Base-by-base conservation (phyloP, 2,797 vertebrate species). In the Siniperca undulata region DNA sequence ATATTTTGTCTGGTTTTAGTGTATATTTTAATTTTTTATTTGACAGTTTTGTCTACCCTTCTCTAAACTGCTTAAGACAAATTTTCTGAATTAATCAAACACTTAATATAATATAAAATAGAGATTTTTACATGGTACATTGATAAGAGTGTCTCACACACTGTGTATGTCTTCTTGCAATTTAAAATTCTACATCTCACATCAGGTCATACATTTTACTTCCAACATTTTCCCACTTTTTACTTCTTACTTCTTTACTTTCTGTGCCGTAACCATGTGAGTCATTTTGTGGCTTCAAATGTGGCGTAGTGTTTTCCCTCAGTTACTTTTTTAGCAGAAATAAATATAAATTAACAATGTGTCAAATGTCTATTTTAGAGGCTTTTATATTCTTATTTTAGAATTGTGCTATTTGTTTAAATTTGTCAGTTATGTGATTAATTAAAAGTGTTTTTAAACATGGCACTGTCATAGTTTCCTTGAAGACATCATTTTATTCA, bases 1-100 rank as follows among this genome's bases (percentile, higher is more conserved):
- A 78, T 70, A 79, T 69, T 42, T 85, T 74, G 76, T 71, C 50
- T 77, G 56, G n/a, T 83, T 74, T 36, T 36, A 74, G 13, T 38
- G 48, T 75, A 68, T 48, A 79, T 83, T 84, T 59, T n/a, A 38
- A 48, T 78, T 77, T 73, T 69, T 60, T 60, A 58, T 82, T 36
- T 50, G 61, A 38, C 30, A 65, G 1, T 60, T 87, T 70, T 78
- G 24, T 74, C 58, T 80, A n/a, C n/a, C 72, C 38, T 30, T 56
- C 67, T 58, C 27, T 72, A 40, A 85, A 67, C 12, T 42, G 42
- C 40, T 70, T 5, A 3, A 73, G 46, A 17, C 74, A 62, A 17
- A 80, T 70, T 78, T 86, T 4, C 7, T 62, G 0, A 86, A 69
- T 80, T 56, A 56, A 44, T 60, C 16, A 71, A 81, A 81, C 16